phyloP scores from a whole-genome alignment of 1,140 invertebrate genomes.

The Tetraneura akinire region DNA sequence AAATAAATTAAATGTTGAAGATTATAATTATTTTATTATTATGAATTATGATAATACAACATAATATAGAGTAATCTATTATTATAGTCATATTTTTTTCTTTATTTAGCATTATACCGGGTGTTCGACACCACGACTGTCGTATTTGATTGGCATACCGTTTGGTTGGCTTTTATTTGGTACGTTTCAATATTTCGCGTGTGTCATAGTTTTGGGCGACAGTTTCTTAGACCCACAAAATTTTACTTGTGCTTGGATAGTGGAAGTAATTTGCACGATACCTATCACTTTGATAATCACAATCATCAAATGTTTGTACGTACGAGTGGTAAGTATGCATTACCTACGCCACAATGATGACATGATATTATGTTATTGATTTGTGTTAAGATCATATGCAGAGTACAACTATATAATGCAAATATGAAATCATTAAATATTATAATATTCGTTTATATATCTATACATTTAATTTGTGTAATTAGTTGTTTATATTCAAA shows the following conservation, averaged over 20 bases:
- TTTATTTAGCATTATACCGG: neutral
- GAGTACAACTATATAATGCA: too few relatives aligned
- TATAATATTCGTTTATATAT: too few relatives aligned
- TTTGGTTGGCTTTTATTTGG: slow-evolving; percentile 27
- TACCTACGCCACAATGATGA: too few relatives aligned
- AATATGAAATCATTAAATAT: too few relatives aligned
- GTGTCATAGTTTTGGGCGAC: neutral
- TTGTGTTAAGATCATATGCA: neutral
- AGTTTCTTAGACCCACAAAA: slow-evolving; percentile 19
- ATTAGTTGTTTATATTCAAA: too few relatives aligned
- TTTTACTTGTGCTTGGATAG: slow-evolving; percentile 30
- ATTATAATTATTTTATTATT: too few relatives aligned
- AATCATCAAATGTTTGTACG: slow-evolving; percentile 16
- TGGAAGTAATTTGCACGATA: slow-evolving; percentile 15
- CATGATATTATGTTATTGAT: neutral
- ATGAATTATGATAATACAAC: too few relatives aligned
- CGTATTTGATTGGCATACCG: slow-evolving; percentile 27
- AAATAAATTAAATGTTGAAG: too few relatives aligned
- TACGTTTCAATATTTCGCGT: slow-evolving; percentile 21
- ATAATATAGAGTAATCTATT: too few relatives aligned
- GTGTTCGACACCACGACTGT: neutral
- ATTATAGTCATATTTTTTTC: too few relatives aligned
- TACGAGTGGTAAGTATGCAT: slow-evolving; percentile 27
- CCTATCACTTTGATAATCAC: neutral
- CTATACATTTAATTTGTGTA: too few relatives aligned